These are phyloP conservation scores for Melanerpes aurifrons DNA, from an alignment of 2,113 vertebrate genomes.

Conservation along the genomic window DNA sequence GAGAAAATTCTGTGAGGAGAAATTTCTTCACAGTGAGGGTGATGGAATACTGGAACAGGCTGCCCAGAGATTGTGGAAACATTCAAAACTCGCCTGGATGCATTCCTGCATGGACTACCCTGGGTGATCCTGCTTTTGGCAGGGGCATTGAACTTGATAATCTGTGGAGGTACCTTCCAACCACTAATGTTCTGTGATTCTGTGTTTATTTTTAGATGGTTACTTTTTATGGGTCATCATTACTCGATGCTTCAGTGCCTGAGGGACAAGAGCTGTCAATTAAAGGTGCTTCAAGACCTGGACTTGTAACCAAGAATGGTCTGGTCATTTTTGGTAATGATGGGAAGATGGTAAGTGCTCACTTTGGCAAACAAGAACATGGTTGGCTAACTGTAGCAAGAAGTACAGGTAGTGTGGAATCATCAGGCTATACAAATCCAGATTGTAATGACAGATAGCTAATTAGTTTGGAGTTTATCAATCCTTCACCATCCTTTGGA, in stretches of 20 bases:
- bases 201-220: conserved; percentile 75
- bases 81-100: too few species aligned
- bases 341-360: conserved; percentile 84
- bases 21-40: too few species aligned
- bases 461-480: not conserved
- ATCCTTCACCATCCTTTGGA: not conserved
- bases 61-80: too few species aligned
- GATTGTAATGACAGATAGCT: not conserved
- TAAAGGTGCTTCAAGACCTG: conserved; percentile 80
- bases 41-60: too few species aligned
- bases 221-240: conserved; percentile 87
- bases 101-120: too few species aligned
- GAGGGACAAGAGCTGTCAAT: conserved; percentile 84
- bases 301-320: conserved; percentile 87
- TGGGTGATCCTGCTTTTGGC: too few species aligned
- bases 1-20: too few species aligned
- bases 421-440: not conserved
- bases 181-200: too few species aligned
- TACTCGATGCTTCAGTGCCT: conserved; percentile 76
- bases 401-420: not conserved
- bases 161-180: too few species aligned
- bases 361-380: not conserved
- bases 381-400: not conserved
- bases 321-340: conserved; percentile 89
- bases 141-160: too few species aligned